Conservation (phyloP, 2,888 invertebrate species). For the Lobophora halterata region DNA sequence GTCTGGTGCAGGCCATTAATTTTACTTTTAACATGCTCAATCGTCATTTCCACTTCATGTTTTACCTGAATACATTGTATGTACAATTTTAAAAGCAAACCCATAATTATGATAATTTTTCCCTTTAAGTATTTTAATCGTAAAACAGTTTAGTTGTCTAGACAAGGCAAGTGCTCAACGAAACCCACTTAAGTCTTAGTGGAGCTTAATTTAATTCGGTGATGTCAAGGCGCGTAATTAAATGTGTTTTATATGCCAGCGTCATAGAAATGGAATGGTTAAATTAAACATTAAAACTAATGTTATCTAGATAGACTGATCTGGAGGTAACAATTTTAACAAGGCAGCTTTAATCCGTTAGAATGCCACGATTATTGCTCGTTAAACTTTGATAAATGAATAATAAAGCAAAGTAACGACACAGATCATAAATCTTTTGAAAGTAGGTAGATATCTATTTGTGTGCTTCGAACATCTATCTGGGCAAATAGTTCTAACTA, state of each 20-base stretch:
- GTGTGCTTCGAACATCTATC: constrained; percentile 25
- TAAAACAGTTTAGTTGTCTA: constrained; percentile 1
- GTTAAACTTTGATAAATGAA: constrained; percentile 69
- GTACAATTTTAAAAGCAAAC: no score
- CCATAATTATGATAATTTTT: no score
- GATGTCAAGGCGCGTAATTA: constrained; percentile 21
- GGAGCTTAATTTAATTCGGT: constrained; percentile 21
- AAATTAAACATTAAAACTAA: constrained; percentile 41
- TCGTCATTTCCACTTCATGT: no score
- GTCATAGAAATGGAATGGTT: constrained; percentile 32
- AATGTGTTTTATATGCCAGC: constrained; percentile 23
- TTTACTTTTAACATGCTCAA: no score
- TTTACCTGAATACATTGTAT: no score
- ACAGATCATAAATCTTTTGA: constrained; percentile 52
- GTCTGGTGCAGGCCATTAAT: no score
- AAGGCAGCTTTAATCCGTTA: constrained; percentile 52
- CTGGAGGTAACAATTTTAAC: constrained; percentile 54
- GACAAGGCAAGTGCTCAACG: constrained; percentile 1
- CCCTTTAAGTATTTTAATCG: no score
- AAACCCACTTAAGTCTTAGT: constrained; percentile 8
- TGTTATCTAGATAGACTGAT: constrained; percentile 36
- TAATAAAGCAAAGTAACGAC: constrained; percentile 62
- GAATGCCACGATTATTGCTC: constrained; percentile 61
- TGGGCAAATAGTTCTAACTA: constrained; percentile 15
- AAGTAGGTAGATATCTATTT: constrained; percentile 38